Base-by-base conservation (phyloP, 1,140 invertebrate species). In the Glomeris maerens region DNA sequence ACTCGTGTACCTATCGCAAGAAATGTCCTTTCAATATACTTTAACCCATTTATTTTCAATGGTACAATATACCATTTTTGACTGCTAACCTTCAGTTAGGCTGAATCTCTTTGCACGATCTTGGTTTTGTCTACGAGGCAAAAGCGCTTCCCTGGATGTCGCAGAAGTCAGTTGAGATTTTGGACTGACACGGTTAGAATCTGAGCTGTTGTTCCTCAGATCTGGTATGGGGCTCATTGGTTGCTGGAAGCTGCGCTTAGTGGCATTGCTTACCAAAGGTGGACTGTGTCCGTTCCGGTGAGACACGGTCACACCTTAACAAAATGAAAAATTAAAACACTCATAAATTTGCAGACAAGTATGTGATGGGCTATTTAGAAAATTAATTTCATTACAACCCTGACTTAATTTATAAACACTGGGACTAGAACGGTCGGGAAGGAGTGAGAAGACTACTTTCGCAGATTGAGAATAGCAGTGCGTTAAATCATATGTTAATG, bases 211-310 rank as follows among this genome's bases (percentile, higher is more conserved):
- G 23, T 45, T 55, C 27, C 56, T 27, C 13, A 57, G 40, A 49
- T 57, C 56, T 26, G 56, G 56, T 46, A 57, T 57, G 26, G 56
- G 56, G 45, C 53, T 55, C 20, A 54, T 52, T 50, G 53, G 31
- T 13, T 57, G 54, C 45, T 57, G 55, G 50, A 57, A 58, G 52
- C 51, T 55, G n/a, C 54, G 21, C 36, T 54, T 55, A 27, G 53
- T 52, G 27, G 42, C 45, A 45, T 39, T 23, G 41, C 51, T 53
- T 29, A 55, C 46, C 14, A 42, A 23, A 2, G 41, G 44, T 27
- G 48, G 20, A 36, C 17, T 36, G 20, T 42, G 40, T 4, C 40
- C 40, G 25, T 42, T 42, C 17, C 40, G 4, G 5, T 21, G 4
- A 4, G 20, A 5, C 20, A 42, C 17, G 40, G 10, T 36, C 10